Conservation (phyloP, 2,888 invertebrate species). For the Cerastoderma edule region DNA sequence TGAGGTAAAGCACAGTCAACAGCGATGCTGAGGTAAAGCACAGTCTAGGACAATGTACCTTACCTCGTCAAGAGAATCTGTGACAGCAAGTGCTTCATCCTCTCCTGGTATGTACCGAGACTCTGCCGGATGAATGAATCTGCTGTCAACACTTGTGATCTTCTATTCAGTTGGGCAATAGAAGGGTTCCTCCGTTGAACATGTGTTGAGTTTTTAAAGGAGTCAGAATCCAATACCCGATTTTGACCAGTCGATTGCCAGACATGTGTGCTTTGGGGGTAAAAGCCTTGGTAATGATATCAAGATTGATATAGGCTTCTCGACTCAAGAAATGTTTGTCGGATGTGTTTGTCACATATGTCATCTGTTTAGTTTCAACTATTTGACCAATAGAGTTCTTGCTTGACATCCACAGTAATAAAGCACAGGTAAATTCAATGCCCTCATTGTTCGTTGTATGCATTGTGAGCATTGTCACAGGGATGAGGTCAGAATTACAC, state of each 20-base stretch:
- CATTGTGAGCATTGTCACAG: constrained; percentile 70
- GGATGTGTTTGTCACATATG: constrained; percentile 66
- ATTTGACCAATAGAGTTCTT: no score
- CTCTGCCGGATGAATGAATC: constrained; percentile 66
- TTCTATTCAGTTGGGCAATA: constrained; percentile 58
- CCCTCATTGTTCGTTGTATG: constrained; percentile 65
- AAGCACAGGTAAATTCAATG: constrained; percentile 67
- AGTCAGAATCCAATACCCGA: constrained; percentile 45
- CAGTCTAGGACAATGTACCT: constrained; percentile 51
- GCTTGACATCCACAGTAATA: constrained; percentile 55
- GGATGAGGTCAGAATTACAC: constrained; percentile 57
- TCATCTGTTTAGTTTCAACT: constrained; percentile 59
- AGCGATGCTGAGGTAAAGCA: constrained; percentile 46
- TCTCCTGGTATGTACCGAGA: constrained; percentile 38
- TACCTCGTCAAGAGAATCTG: constrained; percentile 44
- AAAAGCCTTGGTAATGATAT: constrained; percentile 62
- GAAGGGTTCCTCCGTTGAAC: constrained; percentile 52
- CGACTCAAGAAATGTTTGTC: constrained; percentile 66
- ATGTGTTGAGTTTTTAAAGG: constrained; percentile 55
- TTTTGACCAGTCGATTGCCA: constrained; percentile 27
- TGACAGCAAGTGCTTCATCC: constrained; percentile 45
- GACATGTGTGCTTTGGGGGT: constrained; percentile 28
- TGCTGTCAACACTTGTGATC: constrained; percentile 63
- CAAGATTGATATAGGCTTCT: constrained; percentile 60
- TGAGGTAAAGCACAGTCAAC: constrained; percentile 54